These are phyloP conservation scores for Magallana nippona DNA, from an alignment of 2,888 invertebrate species.

Conservation along the genomic window DNA sequence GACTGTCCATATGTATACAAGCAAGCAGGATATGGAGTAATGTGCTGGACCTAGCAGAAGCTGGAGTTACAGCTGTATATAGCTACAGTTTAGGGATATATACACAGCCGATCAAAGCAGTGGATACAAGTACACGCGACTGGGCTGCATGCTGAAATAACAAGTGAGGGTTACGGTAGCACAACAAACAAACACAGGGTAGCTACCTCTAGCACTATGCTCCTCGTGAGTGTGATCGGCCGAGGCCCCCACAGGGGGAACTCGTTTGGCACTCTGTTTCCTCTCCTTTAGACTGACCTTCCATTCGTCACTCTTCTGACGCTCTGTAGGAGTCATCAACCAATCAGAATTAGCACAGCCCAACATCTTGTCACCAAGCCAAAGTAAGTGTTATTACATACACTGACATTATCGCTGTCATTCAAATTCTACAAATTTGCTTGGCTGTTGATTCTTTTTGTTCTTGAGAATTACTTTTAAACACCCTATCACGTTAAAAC, in stretches of 20 bases:
- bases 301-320: conserved; percentile 73
- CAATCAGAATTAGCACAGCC: neutral
- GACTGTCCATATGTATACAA: too few relatives aligned
- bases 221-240: conserved; percentile 71
- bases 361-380: too few relatives aligned
- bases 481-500: too few relatives aligned
- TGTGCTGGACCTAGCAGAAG: neutral
- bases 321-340: conserved; percentile 60
- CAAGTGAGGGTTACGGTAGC: conserved; percentile 1
- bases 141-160: neutral
- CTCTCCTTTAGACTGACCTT: conserved; percentile 68
- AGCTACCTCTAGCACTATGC: conserved; percentile 62
- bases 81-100: neutral
- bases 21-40: too few relatives aligned
- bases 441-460: too few relatives aligned
- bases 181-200: conserved; percentile 25
- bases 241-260: conserved; percentile 74
- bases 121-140: neutral
- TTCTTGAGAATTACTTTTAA: too few relatives aligned
- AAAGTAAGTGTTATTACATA: neutral
- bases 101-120: too few relatives aligned
- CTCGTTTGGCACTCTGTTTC: conserved; percentile 65
- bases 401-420: too few relatives aligned
- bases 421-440: too few relatives aligned
- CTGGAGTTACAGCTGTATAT: conserved; percentile 1